Evolutionary conservation across 2,113 vertebrate species (phyloP), one percentile per base, ranked within the genome.

Genomic region (Amphiprion percula): DNA sequence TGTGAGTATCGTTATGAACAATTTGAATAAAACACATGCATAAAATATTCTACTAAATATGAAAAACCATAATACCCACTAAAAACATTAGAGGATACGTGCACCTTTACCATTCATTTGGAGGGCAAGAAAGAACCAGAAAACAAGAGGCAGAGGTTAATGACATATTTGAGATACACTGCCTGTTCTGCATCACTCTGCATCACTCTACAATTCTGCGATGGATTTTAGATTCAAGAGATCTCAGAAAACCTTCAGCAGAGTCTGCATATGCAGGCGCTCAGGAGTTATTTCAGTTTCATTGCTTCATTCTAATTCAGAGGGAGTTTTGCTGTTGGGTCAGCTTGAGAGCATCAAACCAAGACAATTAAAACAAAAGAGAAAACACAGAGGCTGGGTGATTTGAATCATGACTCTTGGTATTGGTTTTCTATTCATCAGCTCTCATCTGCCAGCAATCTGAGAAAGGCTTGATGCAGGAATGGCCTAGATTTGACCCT

Each of bases 381-480:
- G 19, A 53, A 58, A 76, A 61, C 50, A 37, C 6, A 66, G 41
- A 50, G 37, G 54, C 26, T 41, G 30, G 59, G 11, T 68, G 47
- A 85, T 80, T 64, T 76, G 24, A 86, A 72, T 82, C 55, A 37
- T 52, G 47, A n/a, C 26, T 76, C 39, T 68, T 80, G 61, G 54
- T 77, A 79, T 74, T 63, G 46, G 26, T 59, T 77, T 85, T 79
- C 67, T 74, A 68, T 74, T 81, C 58, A 88, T 76, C 64, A 56
- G 50, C 61, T 79, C 82, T 69, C 26, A 44, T 90, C 62, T 77
- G 28, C 65, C 39, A 15, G 61, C 66, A 75, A 67, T 82, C 56
- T 79, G 46, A 68, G 47, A 28, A 53, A 46, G 68, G 26, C 69
- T 74, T 66, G 79, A 60, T 61, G 67, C 55, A 47, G 55, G 26